Base-by-base conservation (phyloP, 2,888 invertebrate genomes). In the Macrosiphum euphorbiae region DNA sequence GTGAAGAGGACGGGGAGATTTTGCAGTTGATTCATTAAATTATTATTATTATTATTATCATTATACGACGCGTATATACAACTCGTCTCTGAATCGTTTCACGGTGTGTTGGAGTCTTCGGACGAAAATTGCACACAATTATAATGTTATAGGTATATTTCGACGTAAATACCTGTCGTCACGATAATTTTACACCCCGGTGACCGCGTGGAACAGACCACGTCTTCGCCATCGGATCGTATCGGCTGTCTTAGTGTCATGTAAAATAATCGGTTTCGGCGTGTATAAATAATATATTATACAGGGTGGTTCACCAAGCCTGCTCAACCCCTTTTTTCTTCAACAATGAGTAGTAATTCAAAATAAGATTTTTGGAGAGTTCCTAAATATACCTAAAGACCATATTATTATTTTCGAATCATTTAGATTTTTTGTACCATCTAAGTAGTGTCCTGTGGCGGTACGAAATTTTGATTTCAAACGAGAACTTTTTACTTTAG, bases 181-280 rank as follows among this genome's bases (percentile, higher is more conserved):
- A 89, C 41, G 89, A 93, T 78, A 20, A 93, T 93, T 93, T 89
- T 44, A 89, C 84, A 58, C 85, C 89, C 85, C 89, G 5, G 58
- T 89, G 92, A 47, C 89, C 41, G 8, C 47, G 87, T 47, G 3
- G 26, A 13, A 16, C 16, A 41, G 13, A 88, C 20, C n/a, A 50
- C 16, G 3, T 50, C n/a, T 28, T 50, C 3, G 3, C 11, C 50
- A 11, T 87, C 16, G 16, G 28, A 41, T 28, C 26, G 35, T 55
- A 20, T 55, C 26, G 35, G 10, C 26, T 52, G 3, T 88, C 7
- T 50, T 87, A 44, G 85, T 13, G 13, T 47, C 28, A 13, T 67
- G 20, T 35, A 67, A 2, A 78, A 35, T 78, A 35, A 78, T 78
- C 16, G 5, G 67, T n/a, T 16, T 78, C n/a, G 1, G n/a, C n/a